phyloP scores from a whole-genome alignment of 2,797 vertebrate genomes.

The Halcyon badia region DNA sequence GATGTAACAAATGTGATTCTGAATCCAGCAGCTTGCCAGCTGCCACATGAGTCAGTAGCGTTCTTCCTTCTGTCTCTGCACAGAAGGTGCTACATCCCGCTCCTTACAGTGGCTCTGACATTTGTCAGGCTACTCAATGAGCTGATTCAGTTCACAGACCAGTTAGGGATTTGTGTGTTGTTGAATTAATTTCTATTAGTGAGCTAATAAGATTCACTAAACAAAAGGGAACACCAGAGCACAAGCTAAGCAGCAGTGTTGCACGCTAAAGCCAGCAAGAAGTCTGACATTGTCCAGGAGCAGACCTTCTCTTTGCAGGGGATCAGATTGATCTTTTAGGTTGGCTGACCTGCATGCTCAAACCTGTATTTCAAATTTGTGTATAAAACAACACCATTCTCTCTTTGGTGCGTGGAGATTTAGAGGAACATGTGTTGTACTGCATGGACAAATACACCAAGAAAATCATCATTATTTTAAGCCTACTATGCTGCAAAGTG shows the following conservation, averaged over 20 bases:
- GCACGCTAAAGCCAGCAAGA: neutral
- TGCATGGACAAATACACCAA: neutral
- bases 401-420: neutral
- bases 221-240: neutral
- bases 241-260: neutral
- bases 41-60: neutral
- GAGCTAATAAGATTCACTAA: neutral
- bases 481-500: neutral
- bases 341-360: neutral
- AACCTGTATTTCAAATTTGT: neutral
- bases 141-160: neutral
- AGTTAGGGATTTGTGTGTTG: neutral
- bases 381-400: neutral
- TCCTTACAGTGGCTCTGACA: neutral
- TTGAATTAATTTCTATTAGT: neutral
- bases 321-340: neutral
- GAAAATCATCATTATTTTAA: neutral
- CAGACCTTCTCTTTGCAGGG: neutral
- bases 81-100: neutral
- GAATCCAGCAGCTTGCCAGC: neutral
- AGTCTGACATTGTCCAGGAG: neutral
- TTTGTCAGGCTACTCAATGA: neutral
- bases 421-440: neutral
- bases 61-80: neutral
- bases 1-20: neutral